These are phyloP conservation scores for Emberiza fucata DNA, from an alignment of 2,113 vertebrate species.

Conservation along the genomic window DNA sequence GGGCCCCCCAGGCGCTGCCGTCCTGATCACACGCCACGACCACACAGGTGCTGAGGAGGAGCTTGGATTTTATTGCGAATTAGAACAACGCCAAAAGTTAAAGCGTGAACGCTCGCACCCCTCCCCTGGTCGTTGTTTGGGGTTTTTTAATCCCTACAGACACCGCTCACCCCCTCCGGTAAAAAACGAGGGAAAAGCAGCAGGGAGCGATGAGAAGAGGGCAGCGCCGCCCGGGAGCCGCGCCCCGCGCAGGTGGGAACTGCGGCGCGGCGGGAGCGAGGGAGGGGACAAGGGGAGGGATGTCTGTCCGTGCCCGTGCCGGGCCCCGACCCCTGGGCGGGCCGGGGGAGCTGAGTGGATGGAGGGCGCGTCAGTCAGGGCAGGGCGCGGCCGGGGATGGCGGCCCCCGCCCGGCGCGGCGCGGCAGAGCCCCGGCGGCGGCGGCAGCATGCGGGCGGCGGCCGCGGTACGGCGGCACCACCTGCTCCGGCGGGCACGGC, in stretches of 20 bases:
- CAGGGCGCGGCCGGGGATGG: neutral
- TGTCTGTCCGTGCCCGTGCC: neutral
- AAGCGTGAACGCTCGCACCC: neutral
- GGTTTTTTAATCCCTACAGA: neutral
- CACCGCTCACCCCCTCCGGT: neutral
- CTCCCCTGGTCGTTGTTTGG: accelerated
- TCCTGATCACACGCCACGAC: neutral
- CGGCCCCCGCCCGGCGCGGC: neutral
- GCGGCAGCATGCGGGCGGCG: neutral
- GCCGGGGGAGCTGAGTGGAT: neutral
- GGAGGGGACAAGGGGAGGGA: neutral
- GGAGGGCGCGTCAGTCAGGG: neutral
- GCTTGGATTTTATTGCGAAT: neutral
- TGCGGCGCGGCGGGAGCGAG: accelerated
- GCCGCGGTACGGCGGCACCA: neutral
- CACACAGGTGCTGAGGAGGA: neutral
- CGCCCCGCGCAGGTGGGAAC: neutral
- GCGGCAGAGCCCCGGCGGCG: neutral
- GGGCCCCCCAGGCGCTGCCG: neutral
- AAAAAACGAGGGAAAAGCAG: neutral
- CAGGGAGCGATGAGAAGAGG: accelerated
- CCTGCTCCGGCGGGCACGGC: neutral
- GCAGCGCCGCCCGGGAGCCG: neutral
- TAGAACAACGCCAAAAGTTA: neutral
- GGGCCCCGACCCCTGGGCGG: neutral